phyloP scores from a whole-genome alignment of 2,888 invertebrate species.

The Meteorus cinctellus region DNA sequence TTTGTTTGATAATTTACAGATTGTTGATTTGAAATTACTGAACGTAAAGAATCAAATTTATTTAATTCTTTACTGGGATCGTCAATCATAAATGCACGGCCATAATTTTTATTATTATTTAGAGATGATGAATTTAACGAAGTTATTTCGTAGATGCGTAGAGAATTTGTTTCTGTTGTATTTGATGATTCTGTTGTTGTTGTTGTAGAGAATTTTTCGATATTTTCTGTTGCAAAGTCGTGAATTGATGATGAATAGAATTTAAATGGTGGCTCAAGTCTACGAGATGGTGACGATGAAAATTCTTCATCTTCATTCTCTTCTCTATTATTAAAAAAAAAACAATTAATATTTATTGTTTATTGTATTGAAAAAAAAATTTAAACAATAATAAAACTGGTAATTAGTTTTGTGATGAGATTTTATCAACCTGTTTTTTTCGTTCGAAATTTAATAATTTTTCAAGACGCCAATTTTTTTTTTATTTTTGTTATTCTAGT shows the following conservation, averaged over 20 bases:
- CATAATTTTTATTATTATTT: conserved; percentile 15
- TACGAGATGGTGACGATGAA: conserved; percentile 48
- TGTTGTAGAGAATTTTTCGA: background rate
- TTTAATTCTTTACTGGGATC: conserved; percentile 33
- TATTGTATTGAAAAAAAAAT: no score
- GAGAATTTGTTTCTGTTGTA: conserved; percentile 33
- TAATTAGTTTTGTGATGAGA: no score
- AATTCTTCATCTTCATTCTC: background rate
- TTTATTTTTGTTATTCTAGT: no score
- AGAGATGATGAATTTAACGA: conserved; percentile 42
- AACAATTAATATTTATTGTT: no score
- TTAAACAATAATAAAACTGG: no score
- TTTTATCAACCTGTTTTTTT: no score
- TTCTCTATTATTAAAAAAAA: background rate
- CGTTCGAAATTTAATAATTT: no score
- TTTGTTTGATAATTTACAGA: background rate
- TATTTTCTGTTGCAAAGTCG: conserved; percentile 24
- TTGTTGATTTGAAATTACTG: conserved; percentile 19
- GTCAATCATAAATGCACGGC: conserved; percentile 30
- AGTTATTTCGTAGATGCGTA: conserved; percentile 51
- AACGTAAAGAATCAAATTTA: conserved; percentile 30
- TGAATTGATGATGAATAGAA: conserved; percentile 37
- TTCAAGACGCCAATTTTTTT: no score
- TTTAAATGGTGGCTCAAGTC: conserved; percentile 50
- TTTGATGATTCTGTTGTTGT: conserved; percentile 30